Conservation (phyloP, 2,797 vertebrate species). For the Garrulus glandarius region DNA sequence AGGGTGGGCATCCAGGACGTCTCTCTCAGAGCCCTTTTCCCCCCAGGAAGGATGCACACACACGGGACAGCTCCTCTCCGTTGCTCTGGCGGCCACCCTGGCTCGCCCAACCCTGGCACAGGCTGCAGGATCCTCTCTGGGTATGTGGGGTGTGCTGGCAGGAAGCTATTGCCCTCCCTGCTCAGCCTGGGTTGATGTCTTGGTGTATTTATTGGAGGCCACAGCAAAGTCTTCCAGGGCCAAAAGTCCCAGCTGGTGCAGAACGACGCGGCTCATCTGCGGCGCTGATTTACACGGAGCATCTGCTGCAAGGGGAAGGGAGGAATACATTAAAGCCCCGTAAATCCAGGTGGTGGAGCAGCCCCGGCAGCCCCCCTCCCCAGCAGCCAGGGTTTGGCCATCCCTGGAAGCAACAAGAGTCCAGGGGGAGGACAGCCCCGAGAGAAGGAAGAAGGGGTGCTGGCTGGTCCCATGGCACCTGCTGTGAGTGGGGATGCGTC, state of each 20-base stretch:
- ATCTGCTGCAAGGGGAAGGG: neutral
- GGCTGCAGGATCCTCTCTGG: neutral
- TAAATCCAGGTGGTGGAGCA: neutral
- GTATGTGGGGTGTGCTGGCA: neutral
- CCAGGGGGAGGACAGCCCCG: rapidly evolving
- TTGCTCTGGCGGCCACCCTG: neutral
- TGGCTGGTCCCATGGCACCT: neutral
- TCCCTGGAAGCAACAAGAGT: neutral
- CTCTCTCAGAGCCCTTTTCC: neutral
- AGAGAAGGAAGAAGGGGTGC: neutral
- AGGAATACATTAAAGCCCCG: neutral
- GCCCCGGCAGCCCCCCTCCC: neutral
- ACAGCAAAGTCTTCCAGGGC: neutral
- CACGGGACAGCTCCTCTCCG: rapidly evolving
- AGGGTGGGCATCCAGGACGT: neutral
- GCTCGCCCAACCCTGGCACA: rapidly evolving
- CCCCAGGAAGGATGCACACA: neutral
- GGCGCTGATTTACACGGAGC: neutral
- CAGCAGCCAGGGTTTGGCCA: neutral
- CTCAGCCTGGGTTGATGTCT: neutral
- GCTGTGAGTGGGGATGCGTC: too few relatives aligned
- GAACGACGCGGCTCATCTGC: neutral
- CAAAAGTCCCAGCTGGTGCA: neutral
- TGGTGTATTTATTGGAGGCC: neutral
- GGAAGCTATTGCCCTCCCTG: neutral